A percentile compares a stretch with the other conserved stretches of the same genome.
phyloP scores from a whole-genome alignment of 2,113 vertebrate genomes.

The Regulus satrapa region DNA sequence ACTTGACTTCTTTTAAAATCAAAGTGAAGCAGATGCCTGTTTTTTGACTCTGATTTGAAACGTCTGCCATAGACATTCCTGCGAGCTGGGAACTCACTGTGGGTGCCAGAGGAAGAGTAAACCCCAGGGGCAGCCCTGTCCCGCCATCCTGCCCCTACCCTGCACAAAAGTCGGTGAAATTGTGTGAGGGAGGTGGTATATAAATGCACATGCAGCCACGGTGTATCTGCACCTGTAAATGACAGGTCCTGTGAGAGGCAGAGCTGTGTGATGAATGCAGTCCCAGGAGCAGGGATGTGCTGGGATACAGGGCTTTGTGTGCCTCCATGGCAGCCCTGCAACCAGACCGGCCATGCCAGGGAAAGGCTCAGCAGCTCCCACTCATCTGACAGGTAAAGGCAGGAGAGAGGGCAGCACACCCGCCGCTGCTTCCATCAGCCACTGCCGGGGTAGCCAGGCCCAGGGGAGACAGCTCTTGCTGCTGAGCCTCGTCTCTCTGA shows the following conservation, averaged over 20 bases:
- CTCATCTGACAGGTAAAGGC: not conserved
- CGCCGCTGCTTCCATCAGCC: accelerated
- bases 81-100: accelerated
- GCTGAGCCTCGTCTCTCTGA: accelerated
- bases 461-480: not conserved
- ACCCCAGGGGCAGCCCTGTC: not conserved
- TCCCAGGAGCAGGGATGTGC: not conserved
- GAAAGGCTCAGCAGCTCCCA: not conserved
- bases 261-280: accelerated
- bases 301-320: accelerated
- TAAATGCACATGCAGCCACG: too few relatives aligned
- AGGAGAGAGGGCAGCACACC: not conserved
- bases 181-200: accelerated
- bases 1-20: not conserved
- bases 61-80: not conserved
- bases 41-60: not conserved
- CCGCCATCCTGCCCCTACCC: accelerated
- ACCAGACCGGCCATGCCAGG: not conserved
- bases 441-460: not conserved
- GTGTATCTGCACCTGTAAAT: not conserved
- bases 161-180: not conserved
- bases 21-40: not conserved
- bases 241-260: not conserved
- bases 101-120: not conserved
- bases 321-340: not conserved